A percentile compares a stretch with the other conserved stretches of the same genome.
Conservation (phyloP, 2,888 invertebrate species). For the Patella caerulea region DNA sequence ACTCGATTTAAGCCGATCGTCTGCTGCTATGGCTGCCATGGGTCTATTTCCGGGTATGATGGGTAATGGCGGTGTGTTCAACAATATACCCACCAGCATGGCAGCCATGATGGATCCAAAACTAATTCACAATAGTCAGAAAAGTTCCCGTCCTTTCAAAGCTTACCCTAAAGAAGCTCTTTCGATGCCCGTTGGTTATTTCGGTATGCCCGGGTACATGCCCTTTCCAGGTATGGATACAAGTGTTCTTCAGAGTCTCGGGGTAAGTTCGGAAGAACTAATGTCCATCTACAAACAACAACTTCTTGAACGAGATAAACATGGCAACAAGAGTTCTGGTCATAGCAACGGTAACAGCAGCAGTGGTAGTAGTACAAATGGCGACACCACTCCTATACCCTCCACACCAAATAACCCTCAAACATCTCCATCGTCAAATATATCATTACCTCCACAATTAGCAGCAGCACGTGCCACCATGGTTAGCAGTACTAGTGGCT, state of each 20-base stretch:
- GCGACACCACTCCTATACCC: conserved; percentile 23
- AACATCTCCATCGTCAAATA: conserved; percentile 26
- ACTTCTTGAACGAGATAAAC: conserved; percentile 51
- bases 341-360: conserved; percentile 23
- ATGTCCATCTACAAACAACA: conserved; percentile 63
- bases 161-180: conserved; percentile 82
- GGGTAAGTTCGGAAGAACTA: conserved; percentile 58
- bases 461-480: conserved; percentile 25
- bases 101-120: conserved; percentile 19
- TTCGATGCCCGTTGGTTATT: conserved; percentile 74
- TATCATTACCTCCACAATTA: conserved; percentile 30
- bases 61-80: conserved; percentile 20
- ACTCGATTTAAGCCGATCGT: conserved; percentile 36
- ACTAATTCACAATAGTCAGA: conserved; percentile 29
- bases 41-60: conserved; percentile 22
- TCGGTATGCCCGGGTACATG: conserved; percentile 56
- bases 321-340: not conserved
- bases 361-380: conserved; percentile 25
- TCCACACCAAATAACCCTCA: conserved; percentile 36
- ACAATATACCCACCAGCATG: conserved; percentile 20
- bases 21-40: conserved; percentile 24
- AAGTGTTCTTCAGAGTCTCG: conserved; percentile 48
- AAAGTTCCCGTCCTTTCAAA: conserved; percentile 68
- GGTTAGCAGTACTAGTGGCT: conserved; percentile 24
- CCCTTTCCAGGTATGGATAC: conserved; percentile 55